A percentile compares a stretch with the other conserved stretches of the same genome.
phyloP scores from a whole-genome alignment of 2,113 vertebrate genomes.

The Thymallus thymallus region DNA sequence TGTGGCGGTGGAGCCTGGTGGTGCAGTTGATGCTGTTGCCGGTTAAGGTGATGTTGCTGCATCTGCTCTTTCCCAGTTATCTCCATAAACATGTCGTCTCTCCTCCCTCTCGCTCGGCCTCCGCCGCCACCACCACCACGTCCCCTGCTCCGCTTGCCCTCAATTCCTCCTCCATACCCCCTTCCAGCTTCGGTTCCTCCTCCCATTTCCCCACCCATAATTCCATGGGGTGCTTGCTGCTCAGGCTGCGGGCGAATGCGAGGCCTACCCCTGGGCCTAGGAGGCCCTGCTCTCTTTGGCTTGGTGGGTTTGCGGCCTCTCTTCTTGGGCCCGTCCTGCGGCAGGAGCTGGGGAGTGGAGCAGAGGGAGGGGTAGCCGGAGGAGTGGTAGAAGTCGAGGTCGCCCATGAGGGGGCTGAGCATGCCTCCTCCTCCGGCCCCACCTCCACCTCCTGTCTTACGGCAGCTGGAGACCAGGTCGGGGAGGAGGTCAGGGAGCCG shows the following conservation, averaged over 20 bases:
- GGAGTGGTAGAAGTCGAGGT: conserved; percentile 86
- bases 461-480: conserved; percentile 91
- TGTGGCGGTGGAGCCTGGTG: conserved; percentile 55
- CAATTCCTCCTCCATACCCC: conserved; percentile 43
- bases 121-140: conserved; percentile 48
- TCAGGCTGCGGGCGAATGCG: conserved; percentile 86
- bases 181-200: conserved; percentile 51
- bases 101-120: conserved; percentile 66
- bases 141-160: conserved; percentile 63
- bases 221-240: conserved; percentile 71
- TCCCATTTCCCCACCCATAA: conserved; percentile 70
- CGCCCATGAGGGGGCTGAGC: conserved; percentile 85
- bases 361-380: conserved; percentile 77
- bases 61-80: conserved; percentile 70
- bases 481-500: conserved; percentile 85
- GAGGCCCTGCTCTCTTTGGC: conserved; percentile 88
- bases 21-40: conserved; percentile 59
- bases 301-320: conserved; percentile 87
- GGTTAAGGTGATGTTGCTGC: conserved; percentile 65
- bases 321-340: conserved; percentile 83
- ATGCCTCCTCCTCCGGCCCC: conserved; percentile 58
- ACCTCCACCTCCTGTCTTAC: conserved; percentile 64
- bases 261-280: conserved; percentile 83
- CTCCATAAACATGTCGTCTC: conserved; percentile 76
- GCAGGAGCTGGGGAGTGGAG: conserved; percentile 61